A percentile compares a stretch with the other conserved stretches of the same genome.
Evolutionary conservation across 2,888 invertebrate genomes (phyloP).

Genomic region (Corbicula japonica): DNA sequence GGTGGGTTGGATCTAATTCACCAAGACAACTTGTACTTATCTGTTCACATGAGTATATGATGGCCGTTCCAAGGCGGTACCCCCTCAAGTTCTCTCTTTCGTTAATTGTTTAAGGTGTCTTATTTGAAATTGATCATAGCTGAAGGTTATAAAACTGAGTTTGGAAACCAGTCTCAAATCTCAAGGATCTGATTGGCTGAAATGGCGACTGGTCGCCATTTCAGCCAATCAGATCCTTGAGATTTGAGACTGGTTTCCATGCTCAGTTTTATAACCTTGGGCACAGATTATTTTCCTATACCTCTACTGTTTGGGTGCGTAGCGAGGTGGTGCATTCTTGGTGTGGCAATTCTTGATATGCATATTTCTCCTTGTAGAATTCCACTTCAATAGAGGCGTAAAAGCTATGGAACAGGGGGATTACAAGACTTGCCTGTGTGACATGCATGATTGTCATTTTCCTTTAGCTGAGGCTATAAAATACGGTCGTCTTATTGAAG

Average conservation of each 20-base stretch:
- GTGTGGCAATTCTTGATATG: neutral
- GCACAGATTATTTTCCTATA: neutral
- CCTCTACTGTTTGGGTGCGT: no score
- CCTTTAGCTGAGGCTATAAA: constrained; percentile 59
- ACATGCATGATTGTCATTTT: constrained; percentile 62
- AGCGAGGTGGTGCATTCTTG: neutral
- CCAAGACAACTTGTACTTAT: no score
- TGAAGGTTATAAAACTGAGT: no score
- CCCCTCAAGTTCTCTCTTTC: no score
- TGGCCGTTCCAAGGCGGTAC: no score
- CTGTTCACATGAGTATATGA: no score
- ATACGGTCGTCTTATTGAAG: constrained; percentile 3
- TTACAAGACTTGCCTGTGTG: constrained; percentile 36
- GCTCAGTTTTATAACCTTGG: neutral
- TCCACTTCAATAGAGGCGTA: neutral
- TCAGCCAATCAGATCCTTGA: neutral
- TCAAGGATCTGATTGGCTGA: no score
- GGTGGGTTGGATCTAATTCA: no score
- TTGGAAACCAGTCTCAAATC: no score
- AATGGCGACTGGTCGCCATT: neutral
- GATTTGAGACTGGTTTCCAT: neutral
- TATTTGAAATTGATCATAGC: no score
- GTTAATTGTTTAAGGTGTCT: no score
- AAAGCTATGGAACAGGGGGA: neutral
- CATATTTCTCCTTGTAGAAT: neutral